Percentiles rank a stretch among this genome's conserved stretches.
These are phyloP conservation scores for Temnothorax rugatulus DNA, from an alignment of 2,888 invertebrate genomes.

Conservation along the genomic window DNA sequence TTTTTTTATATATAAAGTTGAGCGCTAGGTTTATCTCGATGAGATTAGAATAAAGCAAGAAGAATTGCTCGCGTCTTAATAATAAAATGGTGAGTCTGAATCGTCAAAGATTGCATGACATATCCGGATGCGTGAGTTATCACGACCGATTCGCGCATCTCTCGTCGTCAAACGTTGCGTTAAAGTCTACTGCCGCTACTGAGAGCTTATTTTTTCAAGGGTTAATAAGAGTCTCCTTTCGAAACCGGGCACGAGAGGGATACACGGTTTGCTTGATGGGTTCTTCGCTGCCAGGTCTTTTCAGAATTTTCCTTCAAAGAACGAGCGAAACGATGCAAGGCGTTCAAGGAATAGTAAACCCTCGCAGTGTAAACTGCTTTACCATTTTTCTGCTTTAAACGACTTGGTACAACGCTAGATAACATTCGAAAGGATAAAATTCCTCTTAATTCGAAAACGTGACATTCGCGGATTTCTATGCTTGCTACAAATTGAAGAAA, in stretches of 20 bases:
- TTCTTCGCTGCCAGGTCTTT: conserved; percentile 59
- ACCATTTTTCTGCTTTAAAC: conserved; percentile 32
- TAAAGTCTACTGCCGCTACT: conserved; percentile 5
- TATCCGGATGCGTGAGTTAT: neutral
- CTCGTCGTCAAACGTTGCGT: conserved; percentile 5
- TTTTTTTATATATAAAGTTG: too few relatives aligned
- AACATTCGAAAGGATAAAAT: neutral
- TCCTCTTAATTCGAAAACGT: conserved; percentile 26
- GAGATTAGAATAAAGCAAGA: neutral
- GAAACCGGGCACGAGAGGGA: conserved; percentile 25
- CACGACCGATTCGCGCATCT: neutral
- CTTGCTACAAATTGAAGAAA: neutral
- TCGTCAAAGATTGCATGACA: neutral
- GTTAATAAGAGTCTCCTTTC: conserved; percentile 39
- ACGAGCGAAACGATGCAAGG: conserved; percentile 32
- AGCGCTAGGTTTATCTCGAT: neutral
- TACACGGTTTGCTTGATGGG: conserved; percentile 45
- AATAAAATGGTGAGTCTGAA: neutral
- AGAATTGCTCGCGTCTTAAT: neutral
- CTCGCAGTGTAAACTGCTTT: conserved; percentile 48
- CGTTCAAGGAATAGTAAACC: conserved; percentile 47
- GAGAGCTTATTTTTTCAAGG: conserved; percentile 32
- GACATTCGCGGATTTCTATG: neutral
- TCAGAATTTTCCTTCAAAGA: conserved; percentile 58
- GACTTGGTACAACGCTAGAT: conserved; percentile 19